Percentiles rank a stretch among this genome's conserved stretches.
These are phyloP conservation scores for Plagodis dolabraria DNA, from an alignment of 2,888 invertebrate species.

Conservation along the genomic window DNA sequence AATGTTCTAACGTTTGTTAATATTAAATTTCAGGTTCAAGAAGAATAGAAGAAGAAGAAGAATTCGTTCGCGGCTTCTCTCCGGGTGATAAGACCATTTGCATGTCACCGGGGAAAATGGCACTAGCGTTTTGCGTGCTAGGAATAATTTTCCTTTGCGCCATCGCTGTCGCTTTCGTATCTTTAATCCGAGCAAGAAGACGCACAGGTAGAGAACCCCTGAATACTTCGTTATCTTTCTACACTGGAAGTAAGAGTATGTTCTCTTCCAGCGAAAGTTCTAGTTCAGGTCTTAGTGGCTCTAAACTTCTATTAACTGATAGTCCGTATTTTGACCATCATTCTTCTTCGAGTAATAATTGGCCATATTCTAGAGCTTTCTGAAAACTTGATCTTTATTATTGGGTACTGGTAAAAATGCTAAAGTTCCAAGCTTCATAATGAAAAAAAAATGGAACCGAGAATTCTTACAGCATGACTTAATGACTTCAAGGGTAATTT, in stretches of 20 bases:
- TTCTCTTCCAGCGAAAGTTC: constrained; percentile 86
- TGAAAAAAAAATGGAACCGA: too few species aligned
- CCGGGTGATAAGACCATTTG: constrained; percentile 88
- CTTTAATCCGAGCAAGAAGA: constrained; percentile 86
- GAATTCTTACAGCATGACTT: too few species aligned
- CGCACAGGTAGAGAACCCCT: constrained; percentile 76
- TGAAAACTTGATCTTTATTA: constrained; percentile 34
- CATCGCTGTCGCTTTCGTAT: constrained; percentile 88
- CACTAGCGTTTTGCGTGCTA: constrained; percentile 89
- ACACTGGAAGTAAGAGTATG: constrained; percentile 85
- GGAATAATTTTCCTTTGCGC: constrained; percentile 90
- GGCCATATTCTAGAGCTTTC: constrained; percentile 80
- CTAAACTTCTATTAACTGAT: constrained; percentile 85
- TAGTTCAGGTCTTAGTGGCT: constrained; percentile 85
- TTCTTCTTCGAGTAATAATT: constrained; percentile 80
- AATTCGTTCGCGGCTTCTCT: constrained; percentile 71
- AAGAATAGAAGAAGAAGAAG: constrained; percentile 74
- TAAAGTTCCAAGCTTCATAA: too few species aligned
- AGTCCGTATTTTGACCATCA: constrained; percentile 86
- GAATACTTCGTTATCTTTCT: constrained; percentile 83
- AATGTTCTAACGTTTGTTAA: too few species aligned
- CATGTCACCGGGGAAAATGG: constrained; percentile 91
- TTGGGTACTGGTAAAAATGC: too few species aligned
- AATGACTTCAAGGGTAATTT: too few species aligned
- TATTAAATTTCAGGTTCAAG: constrained; percentile 63